These are phyloP conservation scores for Heliconius ethilla DNA, from an alignment of 2,888 invertebrate species.

Conservation along the genomic window DNA sequence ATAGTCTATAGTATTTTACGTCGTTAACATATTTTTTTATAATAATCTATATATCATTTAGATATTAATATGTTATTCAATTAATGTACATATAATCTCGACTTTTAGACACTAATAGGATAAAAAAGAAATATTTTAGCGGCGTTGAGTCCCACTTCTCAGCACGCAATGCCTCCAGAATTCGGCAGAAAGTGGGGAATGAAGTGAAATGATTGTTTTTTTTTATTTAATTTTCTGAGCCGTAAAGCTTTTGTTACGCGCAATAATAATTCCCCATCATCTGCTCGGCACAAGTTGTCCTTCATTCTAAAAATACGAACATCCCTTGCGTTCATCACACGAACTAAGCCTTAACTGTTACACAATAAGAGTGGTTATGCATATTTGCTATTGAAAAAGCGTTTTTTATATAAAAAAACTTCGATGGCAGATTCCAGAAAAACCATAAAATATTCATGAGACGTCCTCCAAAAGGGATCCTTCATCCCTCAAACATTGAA, in stretches of 20 bases:
- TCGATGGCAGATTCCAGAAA: conserved; percentile 5
- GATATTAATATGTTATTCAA: background rate
- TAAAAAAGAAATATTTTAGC: no score
- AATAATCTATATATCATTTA: background rate
- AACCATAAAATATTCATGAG: conserved; percentile 28
- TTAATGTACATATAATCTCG: background rate
- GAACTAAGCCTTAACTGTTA: conserved; percentile 43
- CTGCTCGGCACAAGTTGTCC: conserved; percentile 58
- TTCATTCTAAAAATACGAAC: conserved; percentile 56
- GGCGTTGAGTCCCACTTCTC: no score
- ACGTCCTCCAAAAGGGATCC: conserved; percentile 25
- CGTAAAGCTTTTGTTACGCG: background rate
- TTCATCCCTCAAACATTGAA: conserved; percentile 17
- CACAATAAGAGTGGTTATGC: conserved; percentile 11
- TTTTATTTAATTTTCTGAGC: background rate
- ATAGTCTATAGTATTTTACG: background rate
- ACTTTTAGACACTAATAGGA: no score
- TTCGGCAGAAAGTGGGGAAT: no score
- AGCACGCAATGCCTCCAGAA: no score
- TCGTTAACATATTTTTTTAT: background rate
- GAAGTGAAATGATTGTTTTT: background rate
- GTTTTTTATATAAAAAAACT: background rate
- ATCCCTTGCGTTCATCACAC: conserved; percentile 32
- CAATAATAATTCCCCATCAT: conserved; percentile 48
- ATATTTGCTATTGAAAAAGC: background rate